Base-by-base conservation (phyloP, 2,797 vertebrate genomes). In the Liparis tanakae region DNA sequence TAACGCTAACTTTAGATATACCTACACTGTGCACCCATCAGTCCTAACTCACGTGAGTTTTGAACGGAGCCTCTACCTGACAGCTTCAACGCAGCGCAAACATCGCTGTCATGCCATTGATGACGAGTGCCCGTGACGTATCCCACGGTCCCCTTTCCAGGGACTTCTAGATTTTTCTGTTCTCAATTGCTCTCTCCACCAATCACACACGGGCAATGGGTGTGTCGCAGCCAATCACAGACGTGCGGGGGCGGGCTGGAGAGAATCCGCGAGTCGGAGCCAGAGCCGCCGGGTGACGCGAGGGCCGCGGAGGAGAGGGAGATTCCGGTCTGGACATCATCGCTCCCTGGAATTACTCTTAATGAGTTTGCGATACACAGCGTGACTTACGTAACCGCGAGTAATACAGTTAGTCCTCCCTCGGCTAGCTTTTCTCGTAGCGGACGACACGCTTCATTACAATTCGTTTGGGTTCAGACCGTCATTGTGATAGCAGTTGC, bases 81-180 rank as follows among this genome's bases (percentile, higher is more conserved):
- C 59, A 74, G 58, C 0, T 51, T 5, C 33, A 44, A 71, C 25
- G 72, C 20, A 68, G 73, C 64, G 55, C 39, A 51, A 53, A 62
- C 12, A 7, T 18, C 5, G 36, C 44, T 6, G 2, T 0, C 0
- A 0, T 0, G 1, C 18, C 34, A 2, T 48, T 30, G 39, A 37
- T 57, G 46, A 10, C 20, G 1, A 10, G 12, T 3, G 43, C 3
- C 6, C 10, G 67, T 90, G 88, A 90, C 90, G 87, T 88, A 48
- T 1, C 5, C 34, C 1, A 56, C 55, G 34, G 37, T 44, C 51
- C 44, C 63, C 37, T 71, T 79, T 80, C 72, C 59, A 80, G 67
- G 61, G 69, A 70, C 33, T 94, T 95, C 94, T 94, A 94, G 94
- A 95, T 88, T 71, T 79, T 94, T 95, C 94, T 76, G 74, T 86